Evolutionary conservation across 1,140 invertebrate species (phyloP).

Genomic region (Megalonaias nervosa): DNA sequence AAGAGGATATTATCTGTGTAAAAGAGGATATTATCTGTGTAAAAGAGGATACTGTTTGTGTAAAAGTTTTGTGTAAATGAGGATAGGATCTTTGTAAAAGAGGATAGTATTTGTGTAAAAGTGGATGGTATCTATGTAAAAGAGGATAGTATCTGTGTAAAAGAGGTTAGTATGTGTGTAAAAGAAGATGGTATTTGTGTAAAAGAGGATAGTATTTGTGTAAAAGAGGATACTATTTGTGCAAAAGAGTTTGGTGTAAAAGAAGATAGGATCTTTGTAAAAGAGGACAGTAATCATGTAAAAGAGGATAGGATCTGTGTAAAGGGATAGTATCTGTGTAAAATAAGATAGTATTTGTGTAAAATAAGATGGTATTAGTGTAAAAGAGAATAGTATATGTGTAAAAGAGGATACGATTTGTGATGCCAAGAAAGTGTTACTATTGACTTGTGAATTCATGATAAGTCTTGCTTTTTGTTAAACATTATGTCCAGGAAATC

Average conservation of each 20-base stretch:
- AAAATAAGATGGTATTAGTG: background rate
- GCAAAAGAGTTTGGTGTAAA: too few relatives aligned
- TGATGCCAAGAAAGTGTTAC: too few relatives aligned
- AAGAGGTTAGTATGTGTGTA: background rate
- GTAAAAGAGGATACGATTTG: too few relatives aligned
- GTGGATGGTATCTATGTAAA: background rate
- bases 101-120: constrained; percentile 34
- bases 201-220: background rate
- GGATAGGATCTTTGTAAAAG: constrained; percentile 15
- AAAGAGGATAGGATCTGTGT: background rate
- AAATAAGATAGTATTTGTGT: background rate
- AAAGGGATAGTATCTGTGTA: background rate
- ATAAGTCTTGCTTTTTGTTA: too few relatives aligned
- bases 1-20: background rate
- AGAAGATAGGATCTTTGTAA: too few relatives aligned
- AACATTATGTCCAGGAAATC: too few relatives aligned
- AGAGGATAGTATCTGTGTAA: background rate
- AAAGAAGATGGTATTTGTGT: background rate
- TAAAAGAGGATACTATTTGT: too few relatives aligned
- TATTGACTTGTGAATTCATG: too few relatives aligned
- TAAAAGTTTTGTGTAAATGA: background rate
- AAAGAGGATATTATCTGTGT: constrained; percentile 35
- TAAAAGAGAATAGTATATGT: background rate
- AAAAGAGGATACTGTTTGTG: background rate
- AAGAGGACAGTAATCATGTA: too few relatives aligned